Base-by-base conservation (phyloP, 2,888 invertebrate genomes). In the Amiota minor region DNA sequence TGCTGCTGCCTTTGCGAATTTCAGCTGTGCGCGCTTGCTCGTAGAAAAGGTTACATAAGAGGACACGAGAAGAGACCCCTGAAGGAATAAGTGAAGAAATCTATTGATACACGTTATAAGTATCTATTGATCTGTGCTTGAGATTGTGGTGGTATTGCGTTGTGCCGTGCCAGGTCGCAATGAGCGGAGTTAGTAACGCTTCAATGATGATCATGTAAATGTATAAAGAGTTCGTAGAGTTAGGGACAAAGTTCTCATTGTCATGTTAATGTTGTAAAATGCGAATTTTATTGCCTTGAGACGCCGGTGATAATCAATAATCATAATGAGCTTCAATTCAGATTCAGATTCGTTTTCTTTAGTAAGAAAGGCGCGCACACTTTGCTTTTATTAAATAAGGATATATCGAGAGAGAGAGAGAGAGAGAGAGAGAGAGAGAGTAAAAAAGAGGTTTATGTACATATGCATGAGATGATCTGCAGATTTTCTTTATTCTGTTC, bases 261-360 rank as follows among this genome's bases (percentile, higher is more conserved):
- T 87, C 84, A 87, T 86, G 86, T 81, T 85, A 87, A 87, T 87
- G 77, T 79, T 79, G 81, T 84, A 75, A 85, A 86, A 87, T 86
- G 80, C 80, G 84, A 80, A 81, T 85, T 87, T 86, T 84, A 87
- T 87, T 87, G 87, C 86, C 80, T 81, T 73, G 81, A 79, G 79
- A 79, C 78, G 53, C 49, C 72, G 72, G 49, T 68, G 72, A 77
- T 76, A 77, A 81, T 82, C 83, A 85, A 86, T 86, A 72, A 74
- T 78, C 74, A 78, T 82, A 84, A 82, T 83, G 78, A 84, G 80
- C 83, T 73, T 64, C 35, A 35, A 35, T 35, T 35, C 46, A n/a
- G 20, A 20, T 59, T 11, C 4, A 59, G 10, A 20, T 9, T 18
- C 56, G 9, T 18, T 11, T 16, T 11, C 18, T 9, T 18, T 53